These are phyloP conservation scores for Vombatus ursinus DNA, from an alignment of 2,113 vertebrate genomes.

Conservation along the genomic window DNA sequence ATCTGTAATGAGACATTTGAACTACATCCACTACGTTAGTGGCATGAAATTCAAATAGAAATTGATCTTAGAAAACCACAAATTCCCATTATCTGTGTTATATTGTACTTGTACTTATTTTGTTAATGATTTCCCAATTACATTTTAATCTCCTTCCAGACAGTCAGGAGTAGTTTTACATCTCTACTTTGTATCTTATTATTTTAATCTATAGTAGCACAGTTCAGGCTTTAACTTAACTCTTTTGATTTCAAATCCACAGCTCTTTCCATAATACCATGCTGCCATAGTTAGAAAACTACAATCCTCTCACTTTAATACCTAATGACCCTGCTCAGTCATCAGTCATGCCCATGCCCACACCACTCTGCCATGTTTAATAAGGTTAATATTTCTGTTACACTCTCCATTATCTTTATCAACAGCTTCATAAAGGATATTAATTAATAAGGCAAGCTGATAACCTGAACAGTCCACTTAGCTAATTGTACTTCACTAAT, in stretches of 20 bases:
- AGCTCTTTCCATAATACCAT: neutral
- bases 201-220: neutral
- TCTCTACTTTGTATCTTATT: neutral
- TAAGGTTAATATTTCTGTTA: neutral
- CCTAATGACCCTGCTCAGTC: neutral
- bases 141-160: neutral
- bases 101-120: neutral
- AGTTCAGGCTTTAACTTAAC: neutral
- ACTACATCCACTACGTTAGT: neutral
- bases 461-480: neutral
- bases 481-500: neutral
- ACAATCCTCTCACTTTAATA: neutral
- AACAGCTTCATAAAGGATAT: neutral
- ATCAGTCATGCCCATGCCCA: neutral
- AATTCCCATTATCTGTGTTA: neutral
- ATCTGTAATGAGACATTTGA: neutral
- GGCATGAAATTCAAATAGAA: neutral
- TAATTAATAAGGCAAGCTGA: neutral
- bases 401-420: neutral
- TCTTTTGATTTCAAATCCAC: neutral
- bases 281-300: neutral
- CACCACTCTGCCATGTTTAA: neutral
- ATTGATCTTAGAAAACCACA: neutral
- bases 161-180: neutral
- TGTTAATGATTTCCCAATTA: neutral